Percentiles rank a stretch among this genome's conserved stretches.
Evolutionary conservation across 2,888 invertebrate genomes (phyloP).

Genomic region (Lydus trimaculatus): DNA sequence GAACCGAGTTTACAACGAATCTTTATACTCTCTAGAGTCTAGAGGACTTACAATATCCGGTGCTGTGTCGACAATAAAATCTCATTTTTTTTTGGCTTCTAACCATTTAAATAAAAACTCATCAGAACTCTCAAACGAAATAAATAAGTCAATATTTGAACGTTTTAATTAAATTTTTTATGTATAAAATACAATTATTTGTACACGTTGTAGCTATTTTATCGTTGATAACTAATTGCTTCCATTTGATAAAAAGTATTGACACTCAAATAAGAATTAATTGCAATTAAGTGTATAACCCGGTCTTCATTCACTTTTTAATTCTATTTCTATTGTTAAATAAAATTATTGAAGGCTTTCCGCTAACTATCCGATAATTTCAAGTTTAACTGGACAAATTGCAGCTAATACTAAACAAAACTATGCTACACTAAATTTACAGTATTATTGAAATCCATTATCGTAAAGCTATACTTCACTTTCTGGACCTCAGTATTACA

Average conservation of each 20-base stretch:
- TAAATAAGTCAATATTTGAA: not conserved
- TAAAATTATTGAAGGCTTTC: no score
- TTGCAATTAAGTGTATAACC: not conserved
- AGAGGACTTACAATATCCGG: not conserved
- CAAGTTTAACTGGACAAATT: no score
- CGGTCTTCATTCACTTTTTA: not conserved
- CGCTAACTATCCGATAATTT: no score
- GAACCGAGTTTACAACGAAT: slow-evolving; percentile 6
- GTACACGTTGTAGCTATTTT: not conserved
- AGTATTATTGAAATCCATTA: no score
- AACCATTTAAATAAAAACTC: not conserved
- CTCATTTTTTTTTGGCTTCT: no score
- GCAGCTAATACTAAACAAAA: no score
- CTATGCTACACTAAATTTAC: no score
- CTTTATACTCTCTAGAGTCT: not conserved
- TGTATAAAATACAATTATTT: not conserved
- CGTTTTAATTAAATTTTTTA: not conserved
- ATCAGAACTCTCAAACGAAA: not conserved
- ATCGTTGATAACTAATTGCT: not conserved
- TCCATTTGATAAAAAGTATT: not conserved
- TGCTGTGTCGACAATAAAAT: not conserved
- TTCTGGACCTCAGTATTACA: no score
- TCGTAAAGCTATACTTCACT: no score
- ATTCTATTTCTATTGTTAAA: no score
- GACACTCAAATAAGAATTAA: not conserved